Conservation (phyloP, 2,113 vertebrate species). For the Ceyx cyanopectus region DNA sequence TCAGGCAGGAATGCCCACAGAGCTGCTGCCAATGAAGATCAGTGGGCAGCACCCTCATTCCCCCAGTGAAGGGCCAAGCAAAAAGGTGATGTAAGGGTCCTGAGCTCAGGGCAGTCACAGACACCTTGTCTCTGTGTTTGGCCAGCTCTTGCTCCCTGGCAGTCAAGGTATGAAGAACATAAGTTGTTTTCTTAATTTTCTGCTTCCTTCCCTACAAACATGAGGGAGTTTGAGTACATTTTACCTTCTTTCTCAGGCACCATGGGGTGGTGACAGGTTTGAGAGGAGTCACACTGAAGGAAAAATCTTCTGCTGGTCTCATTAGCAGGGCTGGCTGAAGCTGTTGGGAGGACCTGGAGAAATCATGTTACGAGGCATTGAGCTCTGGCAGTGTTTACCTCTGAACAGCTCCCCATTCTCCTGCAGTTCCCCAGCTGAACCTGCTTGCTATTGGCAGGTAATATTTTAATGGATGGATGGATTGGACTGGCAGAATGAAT, state of each 20-base stretch:
- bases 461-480: conserved; percentile 81
- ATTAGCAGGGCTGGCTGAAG: conserved; percentile 1
- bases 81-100: not conserved
- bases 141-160: not conserved
- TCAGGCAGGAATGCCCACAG: conserved; percentile 11
- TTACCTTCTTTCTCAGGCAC: conserved; percentile 47
- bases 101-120: not conserved
- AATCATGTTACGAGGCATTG: not conserved
- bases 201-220: conserved; percentile 56
- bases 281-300: not conserved
- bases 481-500: conserved; percentile 81
- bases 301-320: conserved; percentile 31
- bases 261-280: conserved; percentile 42
- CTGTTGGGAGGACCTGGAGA: conserved; percentile 21
- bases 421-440: conserved; percentile 68
- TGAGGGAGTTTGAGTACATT: not conserved
- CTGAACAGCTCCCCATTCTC: conserved; percentile 59
- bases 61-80: not conserved
- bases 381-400: conserved; percentile 62
- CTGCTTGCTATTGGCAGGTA: conserved; percentile 75
- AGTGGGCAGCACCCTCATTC: not conserved
- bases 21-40: conserved; percentile 8
- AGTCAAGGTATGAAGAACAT: not conserved
- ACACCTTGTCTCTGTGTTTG: not conserved
- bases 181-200: conserved; percentile 55